Conservation (phyloP, 2,113 vertebrate genomes). For the Carassius gibelio region DNA sequence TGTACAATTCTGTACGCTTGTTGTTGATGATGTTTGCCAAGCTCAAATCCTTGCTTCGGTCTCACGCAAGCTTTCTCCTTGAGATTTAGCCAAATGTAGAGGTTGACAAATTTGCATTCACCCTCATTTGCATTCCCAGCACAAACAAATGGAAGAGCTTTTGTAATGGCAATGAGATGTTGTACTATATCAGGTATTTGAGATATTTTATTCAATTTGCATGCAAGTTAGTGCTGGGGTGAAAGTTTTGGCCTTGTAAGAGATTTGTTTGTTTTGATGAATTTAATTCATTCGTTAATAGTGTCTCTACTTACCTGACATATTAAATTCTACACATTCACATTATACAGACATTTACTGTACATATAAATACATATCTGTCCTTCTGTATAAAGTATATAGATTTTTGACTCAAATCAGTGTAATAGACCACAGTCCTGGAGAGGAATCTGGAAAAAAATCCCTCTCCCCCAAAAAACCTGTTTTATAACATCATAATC, state of each 20-base stretch:
- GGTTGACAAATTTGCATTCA: neutral
- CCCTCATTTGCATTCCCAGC: neutral
- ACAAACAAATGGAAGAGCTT: neutral
- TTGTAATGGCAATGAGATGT: neutral
- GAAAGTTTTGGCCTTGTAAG: neutral
- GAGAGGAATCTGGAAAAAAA: neutral
- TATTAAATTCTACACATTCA: neutral
- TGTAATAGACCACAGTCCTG: neutral
- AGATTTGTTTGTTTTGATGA: neutral
- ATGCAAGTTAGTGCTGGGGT: neutral
- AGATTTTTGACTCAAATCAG: neutral
- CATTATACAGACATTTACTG: neutral
- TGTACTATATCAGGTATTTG: neutral
- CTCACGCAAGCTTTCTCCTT: neutral
- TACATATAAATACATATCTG: no score
- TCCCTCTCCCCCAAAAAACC: neutral
- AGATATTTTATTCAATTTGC: neutral
- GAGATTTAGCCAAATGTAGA: neutral
- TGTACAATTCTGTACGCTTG: neutral
- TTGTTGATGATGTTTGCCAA: conserved; percentile 1
- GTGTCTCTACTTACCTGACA: no score
- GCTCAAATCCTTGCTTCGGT: conserved; percentile 8
- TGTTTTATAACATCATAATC: neutral
- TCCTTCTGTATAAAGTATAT: no score
- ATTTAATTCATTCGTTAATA: neutral